Evolutionary conservation across 2,113 vertebrate genomes (phyloP).

Genomic region (Mormyrus lacerda): DNA sequence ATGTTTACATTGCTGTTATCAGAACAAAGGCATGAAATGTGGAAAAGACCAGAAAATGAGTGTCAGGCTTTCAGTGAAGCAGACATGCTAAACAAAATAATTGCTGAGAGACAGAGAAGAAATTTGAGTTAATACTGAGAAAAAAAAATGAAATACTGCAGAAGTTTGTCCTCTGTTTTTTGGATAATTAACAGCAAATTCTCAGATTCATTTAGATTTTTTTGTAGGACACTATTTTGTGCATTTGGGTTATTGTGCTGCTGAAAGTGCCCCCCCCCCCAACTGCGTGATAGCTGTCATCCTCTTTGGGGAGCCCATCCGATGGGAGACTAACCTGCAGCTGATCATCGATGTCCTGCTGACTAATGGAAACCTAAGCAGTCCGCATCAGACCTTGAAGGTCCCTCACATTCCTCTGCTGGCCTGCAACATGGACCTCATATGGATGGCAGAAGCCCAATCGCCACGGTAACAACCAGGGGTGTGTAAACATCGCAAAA

Average conservation of each 20-base stretch:
- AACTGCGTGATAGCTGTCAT: constrained; percentile 59
- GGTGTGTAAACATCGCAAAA: background rate
- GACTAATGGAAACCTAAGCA: constrained; percentile 71
- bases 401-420: constrained; percentile 70
- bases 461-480: constrained; percentile 65
- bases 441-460: constrained; percentile 81
- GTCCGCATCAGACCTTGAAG: constrained; percentile 40
- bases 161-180: background rate
- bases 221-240: background rate
- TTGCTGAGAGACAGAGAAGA: background rate
- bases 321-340: constrained; percentile 86
- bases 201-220: background rate
- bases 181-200: background rate
- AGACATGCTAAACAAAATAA: background rate
- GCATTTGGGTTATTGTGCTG: background rate
- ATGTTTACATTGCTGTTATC: background rate
- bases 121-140: background rate
- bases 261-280: background rate
- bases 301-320: constrained; percentile 78
- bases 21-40: background rate
- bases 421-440: constrained; percentile 80
- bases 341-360: constrained; percentile 75
- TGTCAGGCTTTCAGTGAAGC: background rate
- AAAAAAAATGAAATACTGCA: background rate
- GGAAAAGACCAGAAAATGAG: background rate